Evolutionary conservation across 1,140 invertebrate species (phyloP).

Genomic region (Leptonema lineaticorne): DNA sequence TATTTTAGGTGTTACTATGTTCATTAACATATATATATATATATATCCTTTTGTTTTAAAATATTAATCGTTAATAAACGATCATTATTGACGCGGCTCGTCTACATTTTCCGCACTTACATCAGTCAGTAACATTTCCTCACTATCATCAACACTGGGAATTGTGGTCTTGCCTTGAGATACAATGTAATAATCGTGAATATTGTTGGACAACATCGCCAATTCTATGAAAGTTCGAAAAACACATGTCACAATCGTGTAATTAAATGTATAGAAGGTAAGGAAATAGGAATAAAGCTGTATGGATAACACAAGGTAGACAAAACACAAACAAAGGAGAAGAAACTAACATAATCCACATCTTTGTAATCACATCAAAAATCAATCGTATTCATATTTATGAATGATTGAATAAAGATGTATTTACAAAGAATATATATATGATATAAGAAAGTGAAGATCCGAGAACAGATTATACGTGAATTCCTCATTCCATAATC

Average conservation of each 20-base stretch:
- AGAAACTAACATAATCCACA: neutral
- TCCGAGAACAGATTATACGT: too few species aligned
- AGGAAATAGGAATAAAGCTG: conserved; percentile 12
- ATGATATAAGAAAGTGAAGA: too few species aligned
- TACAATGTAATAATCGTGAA: conserved; percentile 90
- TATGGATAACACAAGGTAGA: neutral
- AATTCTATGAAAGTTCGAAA: conserved; percentile 26
- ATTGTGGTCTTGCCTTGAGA: conserved; percentile 95
- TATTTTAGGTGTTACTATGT: neutral
- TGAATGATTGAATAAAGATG: too few species aligned
- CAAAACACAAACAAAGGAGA: conserved; percentile 1
- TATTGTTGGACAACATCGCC: conserved; percentile 72
- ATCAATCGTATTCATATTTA: too few species aligned
- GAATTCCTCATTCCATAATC: too few species aligned
- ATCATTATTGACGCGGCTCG: conserved; percentile 27
- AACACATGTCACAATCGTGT: conserved; percentile 14
- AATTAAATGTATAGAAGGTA: conserved; percentile 9
- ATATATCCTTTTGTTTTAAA: neutral
- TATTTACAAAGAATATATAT: too few species aligned
- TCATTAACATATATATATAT: neutral
- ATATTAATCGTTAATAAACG: neutral
- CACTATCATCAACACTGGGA: conserved; percentile 92
- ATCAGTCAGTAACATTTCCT: conserved; percentile 91
- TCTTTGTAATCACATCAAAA: too few species aligned
- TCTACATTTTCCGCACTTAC: conserved; percentile 62